Percentiles rank a stretch among this genome's conserved stretches.
These are phyloP conservation scores for Coryphaenoides rupestris DNA, from an alignment of 2,113 vertebrate genomes.

Conservation along the genomic window DNA sequence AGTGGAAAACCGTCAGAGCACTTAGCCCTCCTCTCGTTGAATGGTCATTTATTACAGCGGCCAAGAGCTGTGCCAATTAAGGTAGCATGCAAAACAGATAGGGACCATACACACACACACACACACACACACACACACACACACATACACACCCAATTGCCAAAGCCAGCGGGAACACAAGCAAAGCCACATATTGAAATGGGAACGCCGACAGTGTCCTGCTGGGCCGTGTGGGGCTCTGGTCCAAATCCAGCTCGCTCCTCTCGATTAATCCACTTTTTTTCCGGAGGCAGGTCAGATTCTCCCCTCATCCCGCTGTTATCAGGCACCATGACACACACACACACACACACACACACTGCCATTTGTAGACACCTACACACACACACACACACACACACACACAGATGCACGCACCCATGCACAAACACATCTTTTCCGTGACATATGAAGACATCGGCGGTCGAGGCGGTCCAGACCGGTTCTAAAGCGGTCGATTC, in stretches of 20 bases:
- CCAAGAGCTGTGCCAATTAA: too few relatives aligned
- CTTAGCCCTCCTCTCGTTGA: too few relatives aligned
- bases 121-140: too few relatives aligned
- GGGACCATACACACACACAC: too few relatives aligned
- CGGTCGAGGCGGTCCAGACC: too few relatives aligned
- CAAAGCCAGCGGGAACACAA: too few relatives aligned
- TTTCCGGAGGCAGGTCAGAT: slow-evolving; percentile 45
- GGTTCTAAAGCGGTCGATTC: too few relatives aligned
- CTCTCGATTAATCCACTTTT: slow-evolving; percentile 56
- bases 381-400: slow-evolving; percentile 13
- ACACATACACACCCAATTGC: slow-evolving; percentile 10
- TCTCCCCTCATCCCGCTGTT: slow-evolving; percentile 43
- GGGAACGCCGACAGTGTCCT: slow-evolving; percentile 27
- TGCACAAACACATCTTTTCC: not conserved
- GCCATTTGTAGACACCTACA: not conserved
- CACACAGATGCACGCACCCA: not conserved
- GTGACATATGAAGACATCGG: not conserved
- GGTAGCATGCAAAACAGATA: not conserved
- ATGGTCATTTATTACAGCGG: too few relatives aligned
- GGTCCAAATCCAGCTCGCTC: slow-evolving; percentile 40
- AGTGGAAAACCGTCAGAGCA: too few relatives aligned
- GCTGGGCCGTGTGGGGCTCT: slow-evolving; percentile 31
- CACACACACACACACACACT: too few relatives aligned
- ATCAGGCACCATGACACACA: slow-evolving; percentile 44
- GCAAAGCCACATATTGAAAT: slow-evolving; percentile 26